Conservation (phyloP, 2,888 invertebrate genomes). For the Nomada flava region DNA sequence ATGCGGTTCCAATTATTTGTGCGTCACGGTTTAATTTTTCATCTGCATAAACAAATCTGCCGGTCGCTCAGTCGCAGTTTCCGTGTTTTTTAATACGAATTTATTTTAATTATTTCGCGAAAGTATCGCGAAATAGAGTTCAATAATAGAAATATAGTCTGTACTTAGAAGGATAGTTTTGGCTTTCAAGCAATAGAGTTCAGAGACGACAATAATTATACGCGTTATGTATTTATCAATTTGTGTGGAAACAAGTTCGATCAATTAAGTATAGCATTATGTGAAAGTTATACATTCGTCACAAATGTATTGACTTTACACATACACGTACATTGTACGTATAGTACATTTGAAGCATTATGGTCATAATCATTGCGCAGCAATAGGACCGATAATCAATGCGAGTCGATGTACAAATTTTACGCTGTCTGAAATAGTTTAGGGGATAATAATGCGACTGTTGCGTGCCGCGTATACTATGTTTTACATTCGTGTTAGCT, state of each 20-base stretch:
- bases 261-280: neutral
- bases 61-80: neutral
- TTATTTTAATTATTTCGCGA: conserved; percentile 1
- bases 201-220: too few relatives aligned
- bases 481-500: conserved; percentile 38
- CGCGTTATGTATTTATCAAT: neutral
- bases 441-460: conserved; percentile 37
- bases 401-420: conserved; percentile 9
- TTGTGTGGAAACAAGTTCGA: neutral
- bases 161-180: too few relatives aligned
- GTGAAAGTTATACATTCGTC: too few relatives aligned
- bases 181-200: too few relatives aligned
- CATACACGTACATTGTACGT: neutral
- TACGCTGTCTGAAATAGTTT: conserved; percentile 25
- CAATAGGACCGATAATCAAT: neutral
- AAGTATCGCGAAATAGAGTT: neutral
- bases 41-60: conserved; percentile 45
- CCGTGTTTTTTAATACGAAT: neutral
- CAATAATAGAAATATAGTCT: neutral
- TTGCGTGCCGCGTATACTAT: conserved; percentile 15
- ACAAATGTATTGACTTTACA: neutral
- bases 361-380: neutral
- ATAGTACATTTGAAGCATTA: neutral
- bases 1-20: conserved; percentile 53
- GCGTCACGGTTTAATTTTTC: conserved; percentile 25